Conservation (phyloP, 2,113 vertebrate genomes). For the western clawed frog (Xenopus tropicalis) region UCB_Xtro_10.0 CM004449.2:68045001-68045500, state of each 20-base stretch:
- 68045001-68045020: too few species aligned
- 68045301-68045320: slow-evolving; percentile 32
- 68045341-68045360: slow-evolving; percentile 34
- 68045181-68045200: too few species aligned
- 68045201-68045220: too few species aligned
- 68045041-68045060: too few species aligned
- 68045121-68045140: too few species aligned
- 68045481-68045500: slow-evolving; percentile 15
- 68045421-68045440: slow-evolving; percentile 18
- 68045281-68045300: slow-evolving; percentile 38
- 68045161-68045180: too few species aligned
- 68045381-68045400: slow-evolving; percentile 43
- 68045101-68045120: too few species aligned
- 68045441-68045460: slow-evolving; percentile 19
- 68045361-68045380: slow-evolving; percentile 44
- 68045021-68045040: too few species aligned
- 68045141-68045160: too few species aligned
- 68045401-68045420: slow-evolving; percentile 34
- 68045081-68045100: too few species aligned
- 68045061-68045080: too few species aligned
- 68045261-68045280: slow-evolving; percentile 23
- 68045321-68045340: slow-evolving; percentile 25
- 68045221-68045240: background rate
- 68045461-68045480: slow-evolving; percentile 27
- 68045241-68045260: slow-evolving; percentile 13